phyloP scores from a whole-genome alignment of 2,888 invertebrate genomes.

The Drosophila recens region DNA sequence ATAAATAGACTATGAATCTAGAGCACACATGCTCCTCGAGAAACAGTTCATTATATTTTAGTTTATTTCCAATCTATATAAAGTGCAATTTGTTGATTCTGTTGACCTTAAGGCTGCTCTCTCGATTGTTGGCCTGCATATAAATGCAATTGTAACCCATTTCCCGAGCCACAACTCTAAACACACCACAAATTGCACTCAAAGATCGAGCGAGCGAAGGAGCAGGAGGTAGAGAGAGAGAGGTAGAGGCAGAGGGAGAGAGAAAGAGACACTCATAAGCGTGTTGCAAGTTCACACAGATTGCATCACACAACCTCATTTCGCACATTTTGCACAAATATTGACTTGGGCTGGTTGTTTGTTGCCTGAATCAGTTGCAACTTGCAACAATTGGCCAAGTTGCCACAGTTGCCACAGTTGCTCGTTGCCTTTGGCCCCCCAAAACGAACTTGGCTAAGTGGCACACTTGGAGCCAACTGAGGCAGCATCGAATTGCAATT shows the following conservation, averaged over 20 bases:
- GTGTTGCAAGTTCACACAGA: conserved; percentile 58
- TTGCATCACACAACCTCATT: conserved; percentile 73
- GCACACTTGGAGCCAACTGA: conserved; percentile 63
- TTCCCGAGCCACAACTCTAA: conserved; percentile 22
- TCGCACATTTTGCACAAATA: conserved; percentile 69
- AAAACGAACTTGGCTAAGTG: conserved; percentile 65
- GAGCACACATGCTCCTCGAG: neutral
- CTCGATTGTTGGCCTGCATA: conserved; percentile 44
- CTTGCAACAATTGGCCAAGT: conserved; percentile 35
- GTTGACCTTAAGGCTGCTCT: conserved; percentile 47
- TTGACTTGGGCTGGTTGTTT: conserved; percentile 61
- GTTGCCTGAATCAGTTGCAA: conserved; percentile 19
- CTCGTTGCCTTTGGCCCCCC: conserved; percentile 63
- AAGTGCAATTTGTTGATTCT: conserved; percentile 18
- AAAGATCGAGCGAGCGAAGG: neutral
- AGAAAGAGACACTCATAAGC: conserved; percentile 25
- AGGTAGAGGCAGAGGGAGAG: neutral
- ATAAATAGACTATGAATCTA: too few relatives aligned
- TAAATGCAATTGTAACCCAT: conserved; percentile 47
- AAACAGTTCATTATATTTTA: neutral
- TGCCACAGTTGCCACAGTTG: conserved; percentile 31
- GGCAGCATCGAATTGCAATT: conserved; percentile 66
- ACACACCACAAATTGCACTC: conserved; percentile 46
- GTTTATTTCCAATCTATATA: conserved; percentile 3
- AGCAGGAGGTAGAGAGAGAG: neutral